Base-by-base conservation (phyloP, 37 sponge, comb jelly and placozoan genomes). In the Amphimedon queenslandica region DNA sequence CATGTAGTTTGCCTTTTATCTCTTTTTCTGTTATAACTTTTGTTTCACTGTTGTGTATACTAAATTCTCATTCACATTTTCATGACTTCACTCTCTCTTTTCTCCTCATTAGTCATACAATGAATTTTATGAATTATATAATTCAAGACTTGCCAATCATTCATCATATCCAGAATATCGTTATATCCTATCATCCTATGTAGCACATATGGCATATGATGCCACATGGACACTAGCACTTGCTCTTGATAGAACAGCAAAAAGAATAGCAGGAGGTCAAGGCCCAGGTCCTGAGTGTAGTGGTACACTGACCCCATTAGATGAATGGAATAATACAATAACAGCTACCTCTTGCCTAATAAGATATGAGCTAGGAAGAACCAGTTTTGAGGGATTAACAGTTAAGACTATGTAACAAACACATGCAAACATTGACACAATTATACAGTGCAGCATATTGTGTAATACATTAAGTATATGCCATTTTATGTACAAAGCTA, bases 151-250 rank as follows among this genome's bases (percentile, higher is more conserved):
- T 60, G 61, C 27, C 28, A 60, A 11, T 47, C 13, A 8, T 60
- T 6, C 21, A 60, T 60, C 5, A n/a, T 13, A 60, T n/a, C 5
- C 23, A 25, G 28, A n/a, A n/a, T n/a, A n/a, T n/a, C n/a, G n/a
- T n/a, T n/a, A n/a, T n/a, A n/a, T n/a, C n/a, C n/a, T n/a, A n/a
- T n/a, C n/a, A n/a, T n/a, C 61, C 8, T 60, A 25, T n/a, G 21
- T 60, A 25, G 61, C 27, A n/a, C 29, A 37, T 21, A 2, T 64
- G 11, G 73, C 81, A 6, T 80, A 73, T 35, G 81, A 80, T 64
- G 73, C 73, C 1, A 36, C 70, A 18, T 80, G 81, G 81, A 34
- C 73, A 13, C n/a, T 80, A n/a, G 81, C 81, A 24, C 41, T 73
- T 16, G 81, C 67, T 37, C 57, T 80, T 28, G 70, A 80, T 63